Base-by-base conservation (phyloP, 2,113 vertebrate species). In the Atherinomorus stipes region DNA sequence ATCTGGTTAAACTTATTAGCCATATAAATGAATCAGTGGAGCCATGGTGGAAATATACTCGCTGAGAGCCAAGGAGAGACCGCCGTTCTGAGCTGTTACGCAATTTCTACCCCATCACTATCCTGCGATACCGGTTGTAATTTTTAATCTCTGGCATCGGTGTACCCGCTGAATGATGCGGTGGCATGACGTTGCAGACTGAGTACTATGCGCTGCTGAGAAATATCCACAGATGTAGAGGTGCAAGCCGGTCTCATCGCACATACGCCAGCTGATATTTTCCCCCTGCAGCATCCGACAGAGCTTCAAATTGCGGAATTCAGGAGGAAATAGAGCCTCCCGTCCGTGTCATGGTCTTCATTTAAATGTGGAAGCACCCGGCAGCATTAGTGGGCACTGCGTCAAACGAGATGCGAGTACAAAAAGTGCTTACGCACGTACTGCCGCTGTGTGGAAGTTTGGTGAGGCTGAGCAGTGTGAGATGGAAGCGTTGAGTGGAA, bases 401-500 rank as follows among this genome's bases (percentile, higher is more conserved):
- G 92, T 92, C 92, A 94, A 93, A 92, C 58, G 54, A 57, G 72
- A 85, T 53, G 64, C 42, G 62, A 37, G 72, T 18, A 64, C 70
- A 77, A 58, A 62, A 64, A 79, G 57, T 73, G 78, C 84, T 76
- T 76, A 78, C 85, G 83, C 72, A 81, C 19, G 66, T 59, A 40
- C 54, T 38, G 64, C 26, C 66, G 83, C 64, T 47, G 72, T 76
- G 73, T 60, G 71, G 61, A 53, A 47, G 58, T 67, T 74, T 38
- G 65, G 23, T 74, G 21, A 57, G 45, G 52, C 51, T 15, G 12
- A 16, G 31, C 57, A 37, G n/a, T 23, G 51, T 47, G 63, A 59
- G 52, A 21, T 37, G 34, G 44, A 25, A 60, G 63, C 13, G 23
- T 12, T 18, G 53, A 42, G 22, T 25, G 19, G 42, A 56, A 51